Conservation (phyloP, 2,888 invertebrate species). For the Cosmorhoe ocellata region DNA sequence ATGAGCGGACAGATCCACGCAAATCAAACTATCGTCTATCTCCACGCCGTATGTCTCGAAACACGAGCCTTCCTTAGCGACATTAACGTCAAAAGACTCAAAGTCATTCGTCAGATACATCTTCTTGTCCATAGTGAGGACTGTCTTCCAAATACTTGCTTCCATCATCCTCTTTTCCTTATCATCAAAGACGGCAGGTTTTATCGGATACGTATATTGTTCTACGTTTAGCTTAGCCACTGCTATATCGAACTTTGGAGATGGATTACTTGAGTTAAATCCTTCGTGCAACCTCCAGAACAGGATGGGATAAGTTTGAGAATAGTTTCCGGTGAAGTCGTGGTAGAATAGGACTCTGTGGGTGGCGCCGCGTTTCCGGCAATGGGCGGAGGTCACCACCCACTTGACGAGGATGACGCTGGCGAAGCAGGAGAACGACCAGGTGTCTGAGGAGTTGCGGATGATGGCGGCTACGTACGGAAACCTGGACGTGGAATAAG, state of each 20-base stretch:
- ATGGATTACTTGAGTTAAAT: conserved; percentile 46
- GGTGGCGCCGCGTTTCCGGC: conserved; percentile 49
- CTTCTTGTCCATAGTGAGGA: conserved; percentile 62
- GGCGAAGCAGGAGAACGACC: conserved; percentile 67
- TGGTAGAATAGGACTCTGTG: conserved; percentile 60
- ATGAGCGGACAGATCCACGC: conserved; percentile 57
- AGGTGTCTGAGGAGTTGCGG: conserved; percentile 49
- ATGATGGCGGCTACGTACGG: conserved; percentile 67
- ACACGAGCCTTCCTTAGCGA: conserved; percentile 43
- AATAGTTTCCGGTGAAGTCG: conserved; percentile 56
- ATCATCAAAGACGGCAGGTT: conserved; percentile 53
- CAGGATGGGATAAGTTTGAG: conserved; percentile 57
- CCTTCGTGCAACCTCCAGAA: conserved; percentile 67
- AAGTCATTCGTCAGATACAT: conserved; percentile 65
- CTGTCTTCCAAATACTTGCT: conserved; percentile 67
- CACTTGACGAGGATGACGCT: conserved; percentile 62
- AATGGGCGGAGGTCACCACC: conserved; percentile 68
- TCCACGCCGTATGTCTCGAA: conserved; percentile 55
- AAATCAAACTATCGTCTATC: conserved; percentile 57
- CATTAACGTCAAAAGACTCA: conserved; percentile 43
- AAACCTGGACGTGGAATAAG: too few relatives aligned
- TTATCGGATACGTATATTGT: conserved; percentile 41
- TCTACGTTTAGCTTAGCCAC: conserved; percentile 62
- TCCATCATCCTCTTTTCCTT: conserved; percentile 32
- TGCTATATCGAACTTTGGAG: conserved; percentile 59